Conservation (phyloP, 2,797 vertebrate species). For the Threskiornis aethiopicus region DNA sequence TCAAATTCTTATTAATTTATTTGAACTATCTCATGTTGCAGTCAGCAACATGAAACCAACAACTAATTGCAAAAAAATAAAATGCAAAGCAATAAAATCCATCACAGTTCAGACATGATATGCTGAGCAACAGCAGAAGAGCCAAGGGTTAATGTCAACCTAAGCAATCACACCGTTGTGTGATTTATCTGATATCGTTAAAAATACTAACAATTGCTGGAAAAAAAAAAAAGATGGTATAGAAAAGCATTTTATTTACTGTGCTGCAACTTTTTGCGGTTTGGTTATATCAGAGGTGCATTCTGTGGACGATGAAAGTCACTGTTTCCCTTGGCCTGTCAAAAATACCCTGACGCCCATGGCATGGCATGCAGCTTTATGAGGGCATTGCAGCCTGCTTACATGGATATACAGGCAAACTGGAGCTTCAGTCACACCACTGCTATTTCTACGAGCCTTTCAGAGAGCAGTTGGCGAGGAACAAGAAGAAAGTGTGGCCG, state of each 20-base stretch:
- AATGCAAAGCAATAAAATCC: neutral
- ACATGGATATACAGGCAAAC: neutral
- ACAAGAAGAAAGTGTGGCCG: rapidly evolving
- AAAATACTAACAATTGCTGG: neutral
- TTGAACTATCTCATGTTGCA: neutral
- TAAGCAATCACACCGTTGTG: neutral
- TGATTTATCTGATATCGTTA: neutral
- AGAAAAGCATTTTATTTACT: neutral
- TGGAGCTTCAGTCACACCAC: neutral
- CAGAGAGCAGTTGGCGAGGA: neutral
- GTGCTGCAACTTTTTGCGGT: neutral
- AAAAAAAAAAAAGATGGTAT: neutral
- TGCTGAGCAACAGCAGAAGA: neutral
- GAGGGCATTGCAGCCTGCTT: neutral
- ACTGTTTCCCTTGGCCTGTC: neutral
- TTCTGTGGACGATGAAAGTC: neutral
- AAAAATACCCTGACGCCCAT: neutral
- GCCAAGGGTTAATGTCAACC: neutral
- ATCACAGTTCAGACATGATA: neutral
- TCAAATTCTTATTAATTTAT: constrained; percentile 16
- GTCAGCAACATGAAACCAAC: neutral
- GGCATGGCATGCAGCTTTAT: neutral
- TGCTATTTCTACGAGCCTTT: neutral
- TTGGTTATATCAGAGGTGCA: neutral
- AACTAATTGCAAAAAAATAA: constrained; percentile 9